Evolutionary conservation across 2,113 vertebrate species (phyloP).

Genomic region (Myotis yumanensis): DNA sequence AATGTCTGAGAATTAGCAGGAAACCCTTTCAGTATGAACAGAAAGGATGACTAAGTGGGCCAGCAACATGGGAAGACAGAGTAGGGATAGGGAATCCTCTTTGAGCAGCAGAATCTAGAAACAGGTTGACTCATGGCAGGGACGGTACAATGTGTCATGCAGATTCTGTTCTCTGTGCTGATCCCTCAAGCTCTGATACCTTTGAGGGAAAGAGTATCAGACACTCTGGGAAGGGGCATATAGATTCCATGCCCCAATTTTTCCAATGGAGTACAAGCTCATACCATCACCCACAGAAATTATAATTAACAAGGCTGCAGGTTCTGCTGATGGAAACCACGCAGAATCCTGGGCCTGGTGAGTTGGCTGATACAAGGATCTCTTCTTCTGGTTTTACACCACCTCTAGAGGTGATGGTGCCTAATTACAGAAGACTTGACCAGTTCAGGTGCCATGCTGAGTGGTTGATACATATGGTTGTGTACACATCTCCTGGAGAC

Average conservation of each 20-base stretch:
- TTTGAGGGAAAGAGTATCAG: not conserved
- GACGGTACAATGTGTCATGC: accelerated
- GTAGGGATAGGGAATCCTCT: not conserved
- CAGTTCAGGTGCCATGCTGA: accelerated
- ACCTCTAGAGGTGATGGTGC: accelerated
- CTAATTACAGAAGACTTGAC: not conserved
- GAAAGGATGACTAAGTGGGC: not conserved
- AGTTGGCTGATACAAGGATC: not conserved
- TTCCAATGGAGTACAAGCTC: not conserved
- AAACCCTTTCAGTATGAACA: not conserved
- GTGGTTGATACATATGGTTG: too few species aligned
- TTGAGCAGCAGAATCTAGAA: not conserved
- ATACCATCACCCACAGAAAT: not conserved
- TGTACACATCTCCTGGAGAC: accelerated
- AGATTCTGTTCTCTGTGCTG: not conserved
- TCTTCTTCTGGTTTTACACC: accelerated
- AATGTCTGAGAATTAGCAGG: not conserved
- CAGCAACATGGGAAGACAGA: not conserved
- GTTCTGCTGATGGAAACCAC: accelerated
- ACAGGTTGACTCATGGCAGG: accelerated
- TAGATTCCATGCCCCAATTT: accelerated
- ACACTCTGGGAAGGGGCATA: accelerated
- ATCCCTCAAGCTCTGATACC: accelerated
- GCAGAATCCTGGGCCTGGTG: accelerated
- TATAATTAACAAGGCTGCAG: not conserved